Percentiles rank a stretch among this genome's conserved stretches.
phyloP scores from a whole-genome alignment of 2,888 invertebrate species.

The Limnephilus lunatus region DNA sequence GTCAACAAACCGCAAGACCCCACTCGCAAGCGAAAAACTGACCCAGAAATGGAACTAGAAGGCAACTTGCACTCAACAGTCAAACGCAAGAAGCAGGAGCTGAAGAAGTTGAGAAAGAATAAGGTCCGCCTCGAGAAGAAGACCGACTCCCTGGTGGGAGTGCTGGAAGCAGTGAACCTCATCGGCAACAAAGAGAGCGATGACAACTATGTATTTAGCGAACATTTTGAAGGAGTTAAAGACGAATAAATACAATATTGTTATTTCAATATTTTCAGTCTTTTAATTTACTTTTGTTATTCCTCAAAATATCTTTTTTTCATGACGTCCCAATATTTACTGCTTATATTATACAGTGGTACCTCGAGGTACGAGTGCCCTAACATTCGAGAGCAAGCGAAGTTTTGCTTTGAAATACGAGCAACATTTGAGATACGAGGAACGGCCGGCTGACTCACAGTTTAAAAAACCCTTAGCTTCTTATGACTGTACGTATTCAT shows the following conservation, averaged over 20 bases:
- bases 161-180: conserved; percentile 80
- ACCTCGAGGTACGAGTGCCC: too few relatives aligned
- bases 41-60: conserved; percentile 83
- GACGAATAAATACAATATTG: conserved; percentile 60
- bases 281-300: not conserved
- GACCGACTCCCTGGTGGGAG: conserved; percentile 80
- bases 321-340: too few relatives aligned
- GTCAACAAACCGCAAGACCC: conserved; percentile 67
- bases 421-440: too few relatives aligned
- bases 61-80: conserved; percentile 83
- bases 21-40: conserved; percentile 73
- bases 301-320: not conserved
- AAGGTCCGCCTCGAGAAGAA: conserved; percentile 79
- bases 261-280: conserved; percentile 17
- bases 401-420: too few relatives aligned
- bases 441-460: too few relatives aligned
- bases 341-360: too few relatives aligned
- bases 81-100: conserved; percentile 79
- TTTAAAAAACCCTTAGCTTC: too few relatives aligned
- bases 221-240: conserved; percentile 74
- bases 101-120: conserved; percentile 76
- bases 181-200: conserved; percentile 70
- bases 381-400: too few relatives aligned
- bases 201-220: conserved; percentile 81
- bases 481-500: too few relatives aligned